A percentile compares a stretch with the other conserved stretches of the same genome.
These are phyloP conservation scores for Galbula dea DNA, from an alignment of 2,113 vertebrate species.

Conservation along the genomic window DNA sequence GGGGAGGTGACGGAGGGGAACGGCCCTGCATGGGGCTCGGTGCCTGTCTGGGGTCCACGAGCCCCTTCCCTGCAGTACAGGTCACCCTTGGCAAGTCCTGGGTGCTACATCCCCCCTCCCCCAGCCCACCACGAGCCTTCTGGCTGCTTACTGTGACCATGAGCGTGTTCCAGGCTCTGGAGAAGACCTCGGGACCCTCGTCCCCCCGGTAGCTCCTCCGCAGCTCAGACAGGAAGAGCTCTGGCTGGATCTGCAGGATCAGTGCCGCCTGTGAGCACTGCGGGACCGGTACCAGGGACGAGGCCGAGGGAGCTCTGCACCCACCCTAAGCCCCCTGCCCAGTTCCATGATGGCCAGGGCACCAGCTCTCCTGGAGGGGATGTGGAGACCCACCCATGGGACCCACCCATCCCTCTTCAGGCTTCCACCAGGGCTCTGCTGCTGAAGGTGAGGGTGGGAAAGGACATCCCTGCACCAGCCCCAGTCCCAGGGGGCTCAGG, in stretches of 20 bases:
- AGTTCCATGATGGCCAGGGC: not conserved
- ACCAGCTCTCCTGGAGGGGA: not conserved
- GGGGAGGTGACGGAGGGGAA: not conserved
- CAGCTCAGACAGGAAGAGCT: constrained; percentile 36
- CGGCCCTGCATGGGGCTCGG: fast-evolving
- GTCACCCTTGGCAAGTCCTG: not conserved
- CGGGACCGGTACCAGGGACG: not conserved
- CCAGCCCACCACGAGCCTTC: not conserved
- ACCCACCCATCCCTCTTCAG: not conserved
- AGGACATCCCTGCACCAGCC: fast-evolving
- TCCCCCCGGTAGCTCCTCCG: constrained; percentile 50
- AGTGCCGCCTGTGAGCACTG: not conserved
- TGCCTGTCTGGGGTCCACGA: fast-evolving
- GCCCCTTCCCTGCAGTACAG: fast-evolving
- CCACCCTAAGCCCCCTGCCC: not conserved
- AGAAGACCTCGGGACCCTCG: constrained; percentile 33
- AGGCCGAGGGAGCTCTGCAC: not conserved
- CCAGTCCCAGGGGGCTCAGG: not conserved
- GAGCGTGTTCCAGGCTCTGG: constrained; percentile 61
- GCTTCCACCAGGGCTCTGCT: not conserved
- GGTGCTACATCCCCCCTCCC: fast-evolving
- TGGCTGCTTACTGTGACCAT: constrained; percentile 49
- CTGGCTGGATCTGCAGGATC: constrained; percentile 17
- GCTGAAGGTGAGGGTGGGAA: not conserved
- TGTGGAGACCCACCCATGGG: not conserved